These are phyloP conservation scores for Cephalotes varians DNA, from an alignment of 2,888 invertebrate species.

Conservation along the genomic window DNA sequence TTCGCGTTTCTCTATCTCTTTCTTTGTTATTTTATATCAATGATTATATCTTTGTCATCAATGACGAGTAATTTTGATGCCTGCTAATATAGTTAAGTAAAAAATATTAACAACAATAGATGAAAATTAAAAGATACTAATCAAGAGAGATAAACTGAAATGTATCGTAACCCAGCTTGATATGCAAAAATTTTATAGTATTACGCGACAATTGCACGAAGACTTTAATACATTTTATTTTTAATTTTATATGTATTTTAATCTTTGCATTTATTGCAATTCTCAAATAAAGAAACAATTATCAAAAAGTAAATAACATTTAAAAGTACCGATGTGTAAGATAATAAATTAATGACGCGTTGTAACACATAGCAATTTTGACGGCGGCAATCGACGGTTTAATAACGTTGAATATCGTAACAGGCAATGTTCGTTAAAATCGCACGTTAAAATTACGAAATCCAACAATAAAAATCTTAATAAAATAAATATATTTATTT, in stretches of 20 bases:
- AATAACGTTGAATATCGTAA: slow-evolving; percentile 52
- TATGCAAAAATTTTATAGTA: not conserved
- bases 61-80: not conserved
- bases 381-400: slow-evolving; percentile 49
- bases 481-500: slow-evolving; percentile 9
- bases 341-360: slow-evolving; percentile 37
- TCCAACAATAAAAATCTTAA: slow-evolving; percentile 19
- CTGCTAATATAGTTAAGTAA: not conserved
- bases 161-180: not conserved
- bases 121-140: not conserved
- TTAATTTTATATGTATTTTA: not conserved
- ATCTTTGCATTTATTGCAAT: not conserved
- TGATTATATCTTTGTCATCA: not conserved
- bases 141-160: not conserved
- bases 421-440: slow-evolving; percentile 13
- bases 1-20: not conserved
- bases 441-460: slow-evolving; percentile 29
- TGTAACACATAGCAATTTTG: slow-evolving; percentile 50
- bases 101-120: not conserved
- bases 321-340: slow-evolving; percentile 32
- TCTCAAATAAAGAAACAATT: slow-evolving; percentile 29
- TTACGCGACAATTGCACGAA: not conserved
- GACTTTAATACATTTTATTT: not conserved
- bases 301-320: slow-evolving; percentile 19
- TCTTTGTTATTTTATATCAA: not conserved